phyloP scores from a whole-genome alignment of 2,888 invertebrate species.

The Beris morrisii region DNA sequence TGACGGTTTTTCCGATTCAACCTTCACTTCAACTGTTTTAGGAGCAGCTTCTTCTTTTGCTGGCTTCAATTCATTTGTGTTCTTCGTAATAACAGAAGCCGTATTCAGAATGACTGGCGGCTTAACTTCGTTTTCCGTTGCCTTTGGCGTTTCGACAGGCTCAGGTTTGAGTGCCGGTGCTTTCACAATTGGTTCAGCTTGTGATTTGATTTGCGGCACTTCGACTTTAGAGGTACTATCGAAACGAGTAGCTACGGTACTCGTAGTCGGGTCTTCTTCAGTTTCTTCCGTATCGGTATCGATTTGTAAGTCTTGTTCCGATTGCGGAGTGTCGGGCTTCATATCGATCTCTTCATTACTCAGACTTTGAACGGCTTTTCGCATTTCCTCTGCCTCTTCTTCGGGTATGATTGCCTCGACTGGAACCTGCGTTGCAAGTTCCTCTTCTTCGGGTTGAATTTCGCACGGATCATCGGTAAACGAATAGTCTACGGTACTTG shows the following conservation, averaged over 20 bases:
- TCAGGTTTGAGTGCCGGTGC: not conserved
- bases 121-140: not conserved
- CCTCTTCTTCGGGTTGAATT: constrained; percentile 54
- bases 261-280: constrained; percentile 58
- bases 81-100: constrained; percentile 43
- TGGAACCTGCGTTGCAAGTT: constrained; percentile 58
- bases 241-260: not conserved
- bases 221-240: not conserved
- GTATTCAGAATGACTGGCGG: constrained; percentile 44
- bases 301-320: constrained; percentile 80
- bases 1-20: not conserved
- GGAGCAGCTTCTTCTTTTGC: constrained; percentile 8
- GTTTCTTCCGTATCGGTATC: constrained; percentile 83
- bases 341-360: constrained; percentile 71
- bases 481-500: constrained; percentile 61
- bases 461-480: constrained; percentile 50
- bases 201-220: not conserved
- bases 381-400: constrained; percentile 80
- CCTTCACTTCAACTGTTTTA: constrained; percentile 2
- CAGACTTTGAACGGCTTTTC: constrained; percentile 80
- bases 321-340: constrained; percentile 83
- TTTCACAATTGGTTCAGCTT: not conserved
- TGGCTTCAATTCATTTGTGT: constrained; percentile 44
- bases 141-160: not conserved
- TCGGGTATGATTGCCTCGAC: constrained; percentile 60